Conservation (phyloP, 2,888 invertebrate genomes). For the Campoplex capitator region DNA sequence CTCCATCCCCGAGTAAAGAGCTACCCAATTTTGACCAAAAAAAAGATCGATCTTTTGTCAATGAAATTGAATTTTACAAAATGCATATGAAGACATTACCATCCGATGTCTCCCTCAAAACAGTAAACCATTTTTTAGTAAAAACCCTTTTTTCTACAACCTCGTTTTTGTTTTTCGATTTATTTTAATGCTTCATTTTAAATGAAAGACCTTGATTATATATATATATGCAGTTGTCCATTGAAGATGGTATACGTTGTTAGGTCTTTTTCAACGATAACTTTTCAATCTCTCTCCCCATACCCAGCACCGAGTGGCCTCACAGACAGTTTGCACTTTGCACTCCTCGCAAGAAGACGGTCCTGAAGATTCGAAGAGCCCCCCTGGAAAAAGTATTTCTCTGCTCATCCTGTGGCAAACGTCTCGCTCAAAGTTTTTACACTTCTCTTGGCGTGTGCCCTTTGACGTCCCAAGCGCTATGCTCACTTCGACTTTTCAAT, state of each 20-base stretch:
- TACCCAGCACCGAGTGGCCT: constrained; percentile 39
- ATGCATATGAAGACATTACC: too few relatives aligned
- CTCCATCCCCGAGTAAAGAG: too few relatives aligned
- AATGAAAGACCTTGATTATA: too few relatives aligned
- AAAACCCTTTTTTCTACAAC: too few relatives aligned
- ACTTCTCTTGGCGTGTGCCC: constrained; percentile 55
- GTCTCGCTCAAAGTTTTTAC: constrained; percentile 65
- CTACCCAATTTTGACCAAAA: too few relatives aligned
- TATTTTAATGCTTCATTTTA: too few relatives aligned
- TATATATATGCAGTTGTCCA: constrained; percentile 2
- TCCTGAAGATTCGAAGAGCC: constrained; percentile 39
- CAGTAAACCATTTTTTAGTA: too few relatives aligned
- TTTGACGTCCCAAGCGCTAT: constrained; percentile 63
- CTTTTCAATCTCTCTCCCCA: constrained; percentile 38
- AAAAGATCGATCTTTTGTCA: too few relatives aligned
- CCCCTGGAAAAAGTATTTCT: constrained; percentile 60
- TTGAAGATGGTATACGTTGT: constrained; percentile 50
- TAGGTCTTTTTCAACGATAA: constrained; percentile 62
- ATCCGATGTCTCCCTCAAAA: too few relatives aligned
- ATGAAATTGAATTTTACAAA: too few relatives aligned
- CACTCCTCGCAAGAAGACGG: constrained; percentile 49
- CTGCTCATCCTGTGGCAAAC: constrained; percentile 55
- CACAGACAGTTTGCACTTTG: constrained; percentile 65
- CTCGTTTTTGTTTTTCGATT: too few relatives aligned
- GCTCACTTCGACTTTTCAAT: constrained; percentile 68